Base-by-base conservation (phyloP, 2,797 vertebrate genomes). In the Anisognathus igniventris region DNA sequence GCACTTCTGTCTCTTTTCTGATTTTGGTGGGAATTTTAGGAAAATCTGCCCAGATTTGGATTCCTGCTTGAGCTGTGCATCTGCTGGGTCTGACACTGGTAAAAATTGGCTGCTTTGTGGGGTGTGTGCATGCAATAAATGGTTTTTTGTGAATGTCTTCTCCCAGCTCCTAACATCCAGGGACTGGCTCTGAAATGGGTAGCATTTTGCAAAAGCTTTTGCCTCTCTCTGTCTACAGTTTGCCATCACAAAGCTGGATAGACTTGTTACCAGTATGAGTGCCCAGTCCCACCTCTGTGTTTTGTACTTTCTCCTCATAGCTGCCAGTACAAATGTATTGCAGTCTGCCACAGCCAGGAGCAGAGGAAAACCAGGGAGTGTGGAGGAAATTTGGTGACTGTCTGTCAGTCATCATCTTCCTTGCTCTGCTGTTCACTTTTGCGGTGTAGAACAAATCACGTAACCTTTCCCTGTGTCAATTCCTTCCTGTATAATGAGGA, bases 381-480 rank as follows among this genome's bases (percentile, higher is more conserved):
- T 62, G 66, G 40, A 86, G 51, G 76, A 88, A 78, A 81, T 72
- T 73, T 30, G 30, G 14, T 0, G 0, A 45, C 60, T 84, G 44
- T 40, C 44, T 74, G 56, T 75, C 86, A 75, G 75, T 58, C 58
- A 67, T 86, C 35, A 45, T 91, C 78, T 88, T 86, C 47, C 30
- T 66, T 65, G 47, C 37, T 84, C 78, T 39, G 68, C 54, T 91
- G 21, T 83, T 93, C 44, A 16, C 57, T 92, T 84, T 22, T 37
- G 58, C 70, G 51, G 22, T n/a, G 54, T 61, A 64, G 79, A 91
- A 77, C 61, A 83, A 88, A 80, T 90, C 65, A 62, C 0, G 0
- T 78, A 95, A 93, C 92, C 47, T 91, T 94, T 93, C 58, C 58
- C 48, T 83, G 61, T 80, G 54, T 92, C 70, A 24, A 48, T 70